These are phyloP conservation scores for Hetaerina titia DNA, from an alignment of 2,888 invertebrate genomes.

Conservation along the genomic window DNA sequence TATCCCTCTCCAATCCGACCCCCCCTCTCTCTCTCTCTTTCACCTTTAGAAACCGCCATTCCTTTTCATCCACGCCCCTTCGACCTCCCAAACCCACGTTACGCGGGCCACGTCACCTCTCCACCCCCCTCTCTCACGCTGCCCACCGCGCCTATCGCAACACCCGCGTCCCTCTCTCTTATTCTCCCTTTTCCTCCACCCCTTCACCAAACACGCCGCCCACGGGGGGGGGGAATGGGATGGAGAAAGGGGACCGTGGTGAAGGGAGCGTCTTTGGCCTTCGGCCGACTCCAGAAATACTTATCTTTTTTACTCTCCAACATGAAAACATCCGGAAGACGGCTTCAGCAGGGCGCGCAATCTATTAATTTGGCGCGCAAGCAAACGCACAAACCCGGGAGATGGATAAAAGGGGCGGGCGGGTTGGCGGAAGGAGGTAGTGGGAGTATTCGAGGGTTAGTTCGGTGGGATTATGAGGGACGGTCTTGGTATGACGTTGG, in stretches of 20 bases:
- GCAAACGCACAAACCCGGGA: too few species aligned
- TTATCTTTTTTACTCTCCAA: constrained; percentile 57
- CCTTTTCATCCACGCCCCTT: background rate
- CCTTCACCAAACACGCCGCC: background rate
- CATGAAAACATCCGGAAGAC: constrained; percentile 65
- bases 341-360: constrained; percentile 43
- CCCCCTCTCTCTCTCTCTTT: background rate
- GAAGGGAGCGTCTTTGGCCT: constrained; percentile 49
- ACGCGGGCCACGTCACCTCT: background rate
- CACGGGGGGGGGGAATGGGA: background rate
- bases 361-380: constrained; percentile 50
- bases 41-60: background rate
- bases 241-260: too few species aligned
- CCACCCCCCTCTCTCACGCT: background rate
- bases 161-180: background rate
- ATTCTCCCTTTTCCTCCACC: background rate
- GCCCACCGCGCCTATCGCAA: background rate
- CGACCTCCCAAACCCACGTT: background rate
- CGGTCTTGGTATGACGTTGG: too few species aligned
- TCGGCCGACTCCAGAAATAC: constrained; percentile 63
- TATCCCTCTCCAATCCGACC: background rate
- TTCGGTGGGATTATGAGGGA: too few species aligned
- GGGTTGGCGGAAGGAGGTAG: too few species aligned
- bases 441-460: too few species aligned
- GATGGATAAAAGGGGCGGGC: too few species aligned